Evolutionary conservation across 2,797 vertebrate species (phyloP).

Genomic region (Coregonus suidteri): DNA sequence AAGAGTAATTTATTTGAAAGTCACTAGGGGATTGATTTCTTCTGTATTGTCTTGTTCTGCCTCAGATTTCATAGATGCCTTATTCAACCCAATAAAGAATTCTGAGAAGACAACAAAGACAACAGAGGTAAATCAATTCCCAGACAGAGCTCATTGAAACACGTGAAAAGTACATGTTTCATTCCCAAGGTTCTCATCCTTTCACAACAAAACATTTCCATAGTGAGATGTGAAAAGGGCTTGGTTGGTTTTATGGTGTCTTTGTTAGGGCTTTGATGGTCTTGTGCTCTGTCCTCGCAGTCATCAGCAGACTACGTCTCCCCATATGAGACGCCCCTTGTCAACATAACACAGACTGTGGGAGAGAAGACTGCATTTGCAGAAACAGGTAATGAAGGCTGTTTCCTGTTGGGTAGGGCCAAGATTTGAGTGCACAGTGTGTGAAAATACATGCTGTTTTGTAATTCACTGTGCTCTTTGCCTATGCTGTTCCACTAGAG

Average conservation of each 20-base stretch:
- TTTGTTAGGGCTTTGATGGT: constrained; percentile 35
- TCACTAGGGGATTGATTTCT: background rate
- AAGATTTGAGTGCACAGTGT: background rate
- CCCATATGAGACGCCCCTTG: constrained; percentile 76
- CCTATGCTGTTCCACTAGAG: constrained; percentile 19
- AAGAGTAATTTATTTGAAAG: background rate
- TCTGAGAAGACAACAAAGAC: constrained; percentile 75
- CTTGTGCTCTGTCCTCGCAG: constrained; percentile 55
- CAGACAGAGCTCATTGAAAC: background rate
- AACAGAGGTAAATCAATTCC: constrained; percentile 65
- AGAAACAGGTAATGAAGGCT: constrained; percentile 57
- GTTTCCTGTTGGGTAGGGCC: background rate
- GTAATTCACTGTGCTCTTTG: background rate
- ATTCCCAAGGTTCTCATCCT: constrained; percentile 22
- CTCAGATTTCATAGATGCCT: constrained; percentile 92
- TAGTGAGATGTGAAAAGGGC: constrained; percentile 15
- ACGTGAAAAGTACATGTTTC: constrained; percentile 10
- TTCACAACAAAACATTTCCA: constrained; percentile 31
- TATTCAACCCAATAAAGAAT: constrained; percentile 91
- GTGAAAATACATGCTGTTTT: background rate
- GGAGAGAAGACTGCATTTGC: constrained; percentile 21
- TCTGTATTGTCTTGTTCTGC: background rate
- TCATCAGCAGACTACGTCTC: constrained; percentile 67
- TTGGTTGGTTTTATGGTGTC: background rate
- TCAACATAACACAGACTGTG: constrained; percentile 23